Evolutionary conservation across 2,797 vertebrate genomes (phyloP).

Genomic region (Halcyon badia): DNA sequence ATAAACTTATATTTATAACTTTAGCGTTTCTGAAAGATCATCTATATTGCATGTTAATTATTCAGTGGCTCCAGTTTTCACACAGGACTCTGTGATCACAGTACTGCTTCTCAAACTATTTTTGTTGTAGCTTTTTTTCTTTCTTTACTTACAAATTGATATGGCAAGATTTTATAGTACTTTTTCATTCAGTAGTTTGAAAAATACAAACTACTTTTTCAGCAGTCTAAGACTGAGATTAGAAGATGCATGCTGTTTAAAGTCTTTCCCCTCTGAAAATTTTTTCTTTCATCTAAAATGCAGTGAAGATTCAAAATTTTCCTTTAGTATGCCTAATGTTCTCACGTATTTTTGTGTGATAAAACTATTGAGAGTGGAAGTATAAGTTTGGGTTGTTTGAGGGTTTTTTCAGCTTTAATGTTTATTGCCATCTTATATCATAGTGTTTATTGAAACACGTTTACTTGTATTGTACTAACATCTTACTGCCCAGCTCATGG

Average conservation of each 20-base stretch:
- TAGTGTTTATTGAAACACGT: background rate
- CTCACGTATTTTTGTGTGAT: background rate
- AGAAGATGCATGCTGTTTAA: background rate
- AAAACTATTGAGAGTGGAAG: background rate
- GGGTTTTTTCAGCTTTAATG: background rate
- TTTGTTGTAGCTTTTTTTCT: background rate
- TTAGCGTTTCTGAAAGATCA: background rate
- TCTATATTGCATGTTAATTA: background rate
- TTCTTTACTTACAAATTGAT: background rate
- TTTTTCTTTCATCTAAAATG: background rate
- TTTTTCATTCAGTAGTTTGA: constrained; percentile 14
- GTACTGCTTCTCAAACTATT: background rate
- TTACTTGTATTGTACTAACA: background rate
- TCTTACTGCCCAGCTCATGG: background rate
- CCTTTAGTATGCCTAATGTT: background rate
- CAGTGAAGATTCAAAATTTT: background rate
- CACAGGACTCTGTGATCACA: background rate
- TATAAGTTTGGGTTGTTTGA: background rate
- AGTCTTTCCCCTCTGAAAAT: background rate
- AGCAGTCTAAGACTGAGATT: background rate
- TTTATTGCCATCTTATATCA: background rate
- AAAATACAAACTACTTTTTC: background rate
- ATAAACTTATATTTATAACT: background rate
- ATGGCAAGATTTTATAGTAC: constrained; percentile 5
- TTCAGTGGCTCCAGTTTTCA: background rate